A percentile compares a stretch with the other conserved stretches of the same genome.
These are phyloP conservation scores for Melinaea marsaeus DNA, from an alignment of 2,888 invertebrate genomes.

Conservation along the genomic window DNA sequence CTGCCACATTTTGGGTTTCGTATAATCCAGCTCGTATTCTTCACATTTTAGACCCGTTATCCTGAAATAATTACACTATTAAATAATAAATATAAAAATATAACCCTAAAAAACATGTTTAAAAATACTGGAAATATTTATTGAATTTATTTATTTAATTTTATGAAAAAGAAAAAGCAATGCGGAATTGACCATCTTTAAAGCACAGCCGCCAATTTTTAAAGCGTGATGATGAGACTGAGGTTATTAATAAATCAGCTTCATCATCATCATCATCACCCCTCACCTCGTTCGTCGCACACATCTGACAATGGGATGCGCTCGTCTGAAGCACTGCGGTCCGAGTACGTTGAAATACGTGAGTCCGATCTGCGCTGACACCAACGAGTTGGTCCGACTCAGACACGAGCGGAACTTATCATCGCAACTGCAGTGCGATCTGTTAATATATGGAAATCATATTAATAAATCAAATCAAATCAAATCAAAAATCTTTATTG, in stretches of 20 bases:
- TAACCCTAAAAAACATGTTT: no score
- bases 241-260: no score
- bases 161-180: no score
- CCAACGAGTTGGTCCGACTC: conserved; percentile 71
- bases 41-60: conserved; percentile 74
- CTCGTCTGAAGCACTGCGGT: conserved; percentile 83
- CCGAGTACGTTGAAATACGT: conserved; percentile 86
- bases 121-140: no score
- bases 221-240: no score
- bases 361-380: conserved; percentile 79
- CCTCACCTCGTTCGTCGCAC: conserved; percentile 55
- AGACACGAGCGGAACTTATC: conserved; percentile 82
- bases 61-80: conserved; percentile 42
- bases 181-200: no score
- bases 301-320: conserved; percentile 75
- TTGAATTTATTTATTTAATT: no score
- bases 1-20: conserved; percentile 73
- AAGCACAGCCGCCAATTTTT: no score
- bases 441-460: conserved; percentile 41
- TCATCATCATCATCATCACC: not conserved
- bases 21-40: conserved; percentile 73
- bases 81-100: no score
- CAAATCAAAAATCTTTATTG: no score
- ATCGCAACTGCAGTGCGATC: conserved; percentile 86
- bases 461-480: no score